Evolutionary conservation across 2,113 vertebrate species (phyloP).

Genomic region (Sinocyclocheilus grahami): DNA sequence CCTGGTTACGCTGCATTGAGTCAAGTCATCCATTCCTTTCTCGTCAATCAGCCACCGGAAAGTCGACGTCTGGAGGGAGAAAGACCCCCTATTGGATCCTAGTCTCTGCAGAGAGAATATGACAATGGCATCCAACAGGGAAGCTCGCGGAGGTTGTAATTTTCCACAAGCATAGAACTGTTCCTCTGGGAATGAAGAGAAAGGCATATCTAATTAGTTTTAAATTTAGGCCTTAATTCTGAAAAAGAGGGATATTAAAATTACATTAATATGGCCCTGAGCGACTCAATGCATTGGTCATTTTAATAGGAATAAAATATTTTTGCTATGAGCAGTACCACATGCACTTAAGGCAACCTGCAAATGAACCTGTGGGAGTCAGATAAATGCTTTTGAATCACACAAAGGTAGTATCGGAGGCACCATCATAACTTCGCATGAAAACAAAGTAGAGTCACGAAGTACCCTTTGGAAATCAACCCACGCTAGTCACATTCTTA

Average conservation of each 20-base stretch:
- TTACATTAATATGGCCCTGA: conserved; percentile 4
- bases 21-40: conserved; percentile 55
- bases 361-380: neutral
- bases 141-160: conserved; percentile 26
- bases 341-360: neutral
- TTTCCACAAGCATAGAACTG: conserved; percentile 19
- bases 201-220: conserved; percentile 41
- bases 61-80: conserved; percentile 20
- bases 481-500: neutral
- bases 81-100: conserved; percentile 12
- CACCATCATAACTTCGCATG: neutral
- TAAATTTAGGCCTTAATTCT: conserved; percentile 36
- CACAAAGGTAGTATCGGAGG: neutral
- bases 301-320: conserved; percentile 11
- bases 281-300: neutral
- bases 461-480: neutral
- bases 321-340: neutral
- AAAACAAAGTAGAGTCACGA: neutral
- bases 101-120: conserved; percentile 13
- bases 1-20: conserved; percentile 59
- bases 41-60: conserved; percentile 57
- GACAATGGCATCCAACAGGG: conserved; percentile 35
- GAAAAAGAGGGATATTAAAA: conserved; percentile 23
- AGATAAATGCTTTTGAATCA: neutral
- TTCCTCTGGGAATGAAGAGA: conserved; percentile 21